phyloP scores from a whole-genome alignment of 2,113 vertebrate genomes.

The Phrynosoma platyrhinos region DNA sequence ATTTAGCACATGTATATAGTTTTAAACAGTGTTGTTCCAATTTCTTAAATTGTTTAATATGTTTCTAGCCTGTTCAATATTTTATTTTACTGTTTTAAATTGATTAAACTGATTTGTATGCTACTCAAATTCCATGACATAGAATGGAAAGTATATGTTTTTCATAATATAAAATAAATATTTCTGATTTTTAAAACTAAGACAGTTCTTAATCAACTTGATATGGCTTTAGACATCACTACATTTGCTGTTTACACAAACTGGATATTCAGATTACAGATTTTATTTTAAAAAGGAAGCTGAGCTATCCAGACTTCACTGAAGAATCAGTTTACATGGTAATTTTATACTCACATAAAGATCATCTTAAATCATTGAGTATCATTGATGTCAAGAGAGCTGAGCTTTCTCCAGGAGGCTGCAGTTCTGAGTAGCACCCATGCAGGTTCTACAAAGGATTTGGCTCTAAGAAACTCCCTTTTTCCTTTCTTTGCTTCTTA shows the following conservation, averaged over 20 bases:
- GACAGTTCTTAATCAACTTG: not conserved
- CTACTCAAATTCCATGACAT: no score
- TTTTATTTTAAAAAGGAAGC: not conserved
- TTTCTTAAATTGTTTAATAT: no score
- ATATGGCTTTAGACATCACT: not conserved
- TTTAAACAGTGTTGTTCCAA: no score
- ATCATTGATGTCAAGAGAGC: not conserved
- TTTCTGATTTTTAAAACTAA: no score
- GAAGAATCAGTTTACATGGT: not conserved
- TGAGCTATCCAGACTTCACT: not conserved
- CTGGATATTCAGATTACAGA: not conserved
- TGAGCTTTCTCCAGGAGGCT: not conserved
- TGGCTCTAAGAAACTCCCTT: conserved; percentile 30
- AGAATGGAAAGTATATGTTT: no score
- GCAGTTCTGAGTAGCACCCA: conserved; percentile 35
- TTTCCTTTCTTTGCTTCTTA: conserved; percentile 42
- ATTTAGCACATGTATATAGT: no score
- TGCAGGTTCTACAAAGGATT: conserved; percentile 31
- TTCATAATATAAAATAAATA: no score
- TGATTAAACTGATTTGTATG: no score
- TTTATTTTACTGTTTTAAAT: no score
- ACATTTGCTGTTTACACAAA: not conserved
- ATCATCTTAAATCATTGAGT: not conserved
- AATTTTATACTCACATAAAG: no score
- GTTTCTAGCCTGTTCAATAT: no score